Evolutionary conservation across 1,140 invertebrate species (phyloP).

Genomic region (Zaprionus ghesquierei): DNA sequence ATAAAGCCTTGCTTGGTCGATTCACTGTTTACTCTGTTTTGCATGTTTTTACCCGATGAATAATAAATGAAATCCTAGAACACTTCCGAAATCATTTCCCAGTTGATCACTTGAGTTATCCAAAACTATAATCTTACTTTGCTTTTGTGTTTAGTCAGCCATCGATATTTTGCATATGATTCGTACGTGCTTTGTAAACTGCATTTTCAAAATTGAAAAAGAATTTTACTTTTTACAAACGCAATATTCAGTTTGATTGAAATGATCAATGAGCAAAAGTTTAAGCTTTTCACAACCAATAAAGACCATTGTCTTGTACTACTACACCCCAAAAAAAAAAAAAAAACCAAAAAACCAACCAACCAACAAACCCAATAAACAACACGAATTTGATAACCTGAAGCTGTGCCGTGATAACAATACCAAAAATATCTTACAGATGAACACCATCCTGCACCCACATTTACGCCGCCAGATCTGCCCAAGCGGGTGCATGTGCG

Average conservation of each 20-base stretch:
- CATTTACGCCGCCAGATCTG: constrained; percentile 97
- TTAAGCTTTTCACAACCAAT: constrained; percentile 19
- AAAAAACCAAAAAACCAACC: constrained; percentile 20
- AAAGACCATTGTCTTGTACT: constrained; percentile 43
- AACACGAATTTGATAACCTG: constrained; percentile 51
- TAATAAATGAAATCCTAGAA: constrained; percentile 14
- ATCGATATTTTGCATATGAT: constrained; percentile 57
- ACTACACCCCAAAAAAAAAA: constrained; percentile 29
- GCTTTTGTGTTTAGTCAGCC: constrained; percentile 30
- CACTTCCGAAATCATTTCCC: constrained; percentile 51
- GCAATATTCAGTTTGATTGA: constrained; percentile 37
- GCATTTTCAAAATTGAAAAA: not conserved
- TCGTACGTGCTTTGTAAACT: constrained; percentile 41
- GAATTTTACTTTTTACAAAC: constrained; percentile 28
- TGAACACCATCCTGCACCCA: constrained; percentile 96
- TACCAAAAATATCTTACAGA: constrained; percentile 89
- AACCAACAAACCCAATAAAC: constrained; percentile 19
- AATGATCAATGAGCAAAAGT: constrained; percentile 1
- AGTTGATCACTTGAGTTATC: constrained; percentile 41
- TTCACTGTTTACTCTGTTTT: constrained; percentile 7
- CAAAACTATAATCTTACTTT: not conserved
- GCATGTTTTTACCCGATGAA: constrained; percentile 10
- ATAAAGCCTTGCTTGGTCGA: not conserved
- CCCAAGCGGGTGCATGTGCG: constrained; percentile 97
- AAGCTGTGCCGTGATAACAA: constrained; percentile 68